Percentiles rank a stretch among this genome's conserved stretches.
phyloP scores from a whole-genome alignment of 1,140 invertebrate genomes.

The Zaprionus vittiger region DNA sequence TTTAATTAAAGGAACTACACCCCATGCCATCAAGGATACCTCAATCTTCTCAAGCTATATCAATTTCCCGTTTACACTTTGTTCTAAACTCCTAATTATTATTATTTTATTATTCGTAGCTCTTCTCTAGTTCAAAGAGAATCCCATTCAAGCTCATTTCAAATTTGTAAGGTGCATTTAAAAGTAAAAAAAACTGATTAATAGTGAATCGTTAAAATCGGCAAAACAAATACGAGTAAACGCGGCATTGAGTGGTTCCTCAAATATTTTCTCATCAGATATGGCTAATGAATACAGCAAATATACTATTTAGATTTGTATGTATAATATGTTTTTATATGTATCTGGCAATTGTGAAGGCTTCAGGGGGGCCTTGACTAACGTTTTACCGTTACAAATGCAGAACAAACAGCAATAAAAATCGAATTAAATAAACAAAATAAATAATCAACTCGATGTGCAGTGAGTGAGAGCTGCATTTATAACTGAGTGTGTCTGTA shows the following conservation, averaged over 20 bases:
- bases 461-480: neutral
- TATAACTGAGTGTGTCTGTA: neutral
- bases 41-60: too few relatives aligned
- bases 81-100: too few relatives aligned
- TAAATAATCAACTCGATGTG: neutral
- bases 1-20: too few relatives aligned
- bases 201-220: neutral
- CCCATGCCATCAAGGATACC: too few relatives aligned
- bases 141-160: neutral
- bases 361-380: neutral
- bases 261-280: slow-evolving; percentile 10
- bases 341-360: neutral
- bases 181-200: neutral
- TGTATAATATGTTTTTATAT: neutral
- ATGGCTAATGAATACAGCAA: slow-evolving; percentile 1
- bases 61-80: too few relatives aligned
- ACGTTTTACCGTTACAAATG: slow-evolving; percentile 8
- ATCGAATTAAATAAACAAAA: neutral
- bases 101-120: too few relatives aligned
- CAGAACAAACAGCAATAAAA: slow-evolving; percentile 12
- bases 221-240: slow-evolving; percentile 6
- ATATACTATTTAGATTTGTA: neutral
- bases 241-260: slow-evolving; percentile 9
- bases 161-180: neutral
- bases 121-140: neutral